A percentile compares a stretch with the other conserved stretches of the same genome.
These are phyloP conservation scores for Nematolebias whitei DNA, from an alignment of 2,113 vertebrate genomes.

Conservation along the genomic window DNA sequence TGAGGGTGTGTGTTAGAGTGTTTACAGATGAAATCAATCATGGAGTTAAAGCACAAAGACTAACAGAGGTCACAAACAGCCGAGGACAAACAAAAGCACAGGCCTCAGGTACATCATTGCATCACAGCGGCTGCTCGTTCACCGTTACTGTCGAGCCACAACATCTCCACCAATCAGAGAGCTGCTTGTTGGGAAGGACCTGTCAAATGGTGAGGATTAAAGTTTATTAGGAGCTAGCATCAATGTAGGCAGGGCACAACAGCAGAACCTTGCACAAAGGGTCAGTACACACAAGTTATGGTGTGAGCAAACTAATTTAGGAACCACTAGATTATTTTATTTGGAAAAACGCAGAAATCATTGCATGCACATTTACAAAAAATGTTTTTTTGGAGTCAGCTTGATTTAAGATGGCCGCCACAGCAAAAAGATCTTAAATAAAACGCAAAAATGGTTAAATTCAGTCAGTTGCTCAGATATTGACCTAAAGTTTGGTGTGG, in stretches of 20 bases:
- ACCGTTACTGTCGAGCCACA: constrained; percentile 58
- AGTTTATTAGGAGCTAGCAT: constrained; percentile 42
- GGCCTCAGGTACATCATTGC: constrained; percentile 63
- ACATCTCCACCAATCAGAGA: constrained; percentile 69
- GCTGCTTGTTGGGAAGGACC: constrained; percentile 43
- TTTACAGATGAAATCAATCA: constrained; percentile 57
- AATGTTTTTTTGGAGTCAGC: too few relatives aligned
- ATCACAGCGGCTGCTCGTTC: constrained; percentile 62
- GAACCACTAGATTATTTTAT: too few relatives aligned
- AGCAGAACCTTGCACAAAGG: constrained; percentile 34
- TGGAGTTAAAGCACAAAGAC: constrained; percentile 44
- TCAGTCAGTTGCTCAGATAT: too few relatives aligned
- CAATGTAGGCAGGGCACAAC: constrained; percentile 15
- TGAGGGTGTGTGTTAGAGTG: constrained; percentile 55
- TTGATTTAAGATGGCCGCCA: too few relatives aligned
- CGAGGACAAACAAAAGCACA: constrained; percentile 60
- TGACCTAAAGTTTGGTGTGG: too few relatives aligned
- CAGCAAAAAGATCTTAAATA: too few relatives aligned
- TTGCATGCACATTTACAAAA: too few relatives aligned
- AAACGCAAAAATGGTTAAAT: too few relatives aligned
- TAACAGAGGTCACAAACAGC: constrained; percentile 46
- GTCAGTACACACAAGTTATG: constrained; percentile 29
- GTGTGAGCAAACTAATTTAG: too few relatives aligned
- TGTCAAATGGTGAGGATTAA: constrained; percentile 59
- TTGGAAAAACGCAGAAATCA: too few relatives aligned